These are phyloP conservation scores for Gobionotothen gibberifrons DNA, from an alignment of 2,797 vertebrate species.

Conservation along the genomic window DNA sequence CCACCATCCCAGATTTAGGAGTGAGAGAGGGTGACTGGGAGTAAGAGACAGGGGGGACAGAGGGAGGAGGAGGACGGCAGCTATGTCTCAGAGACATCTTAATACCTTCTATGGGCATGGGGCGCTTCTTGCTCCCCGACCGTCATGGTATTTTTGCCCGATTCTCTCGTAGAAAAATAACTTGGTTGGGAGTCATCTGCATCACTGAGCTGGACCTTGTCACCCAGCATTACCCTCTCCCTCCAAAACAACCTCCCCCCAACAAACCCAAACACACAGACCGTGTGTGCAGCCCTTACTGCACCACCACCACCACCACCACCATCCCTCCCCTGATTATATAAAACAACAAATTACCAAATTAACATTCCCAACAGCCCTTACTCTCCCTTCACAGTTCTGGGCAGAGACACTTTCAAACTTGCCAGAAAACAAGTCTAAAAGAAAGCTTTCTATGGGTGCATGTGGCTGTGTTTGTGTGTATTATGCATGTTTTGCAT, in stretches of 20 bases:
- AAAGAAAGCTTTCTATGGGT: constrained; percentile 43
- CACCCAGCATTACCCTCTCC: constrained; percentile 68
- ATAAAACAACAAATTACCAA: constrained; percentile 82
- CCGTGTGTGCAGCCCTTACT: constrained; percentile 45
- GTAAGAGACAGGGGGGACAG: constrained; percentile 66
- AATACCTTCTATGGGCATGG: constrained; percentile 85
- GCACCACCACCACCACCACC: constrained; percentile 28
- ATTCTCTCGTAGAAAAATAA: constrained; percentile 85
- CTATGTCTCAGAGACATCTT: constrained; percentile 81
- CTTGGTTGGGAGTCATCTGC: constrained; percentile 81
- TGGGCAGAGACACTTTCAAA: constrained; percentile 64
- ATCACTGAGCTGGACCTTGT: constrained; percentile 76
- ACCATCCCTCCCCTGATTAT: constrained; percentile 61
- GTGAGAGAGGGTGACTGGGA: constrained; percentile 72
- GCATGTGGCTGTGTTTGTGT: constrained; percentile 43
- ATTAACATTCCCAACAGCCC: constrained; percentile 80
- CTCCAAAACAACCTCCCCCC: constrained; percentile 25
- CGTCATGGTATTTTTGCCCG: constrained; percentile 85
- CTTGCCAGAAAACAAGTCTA: constrained; percentile 70
- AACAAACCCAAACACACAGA: constrained; percentile 54
- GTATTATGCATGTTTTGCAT: constrained; percentile 28
- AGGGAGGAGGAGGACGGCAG: constrained; percentile 62
- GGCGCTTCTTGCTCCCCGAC: constrained; percentile 77
- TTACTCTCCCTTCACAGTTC: constrained; percentile 67
- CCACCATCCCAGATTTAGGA: constrained; percentile 90